A percentile compares a stretch with the other conserved stretches of the same genome.
Evolutionary conservation across 2,113 vertebrate species (phyloP).

Genomic region (Campylomormyrus tamandua): DNA sequence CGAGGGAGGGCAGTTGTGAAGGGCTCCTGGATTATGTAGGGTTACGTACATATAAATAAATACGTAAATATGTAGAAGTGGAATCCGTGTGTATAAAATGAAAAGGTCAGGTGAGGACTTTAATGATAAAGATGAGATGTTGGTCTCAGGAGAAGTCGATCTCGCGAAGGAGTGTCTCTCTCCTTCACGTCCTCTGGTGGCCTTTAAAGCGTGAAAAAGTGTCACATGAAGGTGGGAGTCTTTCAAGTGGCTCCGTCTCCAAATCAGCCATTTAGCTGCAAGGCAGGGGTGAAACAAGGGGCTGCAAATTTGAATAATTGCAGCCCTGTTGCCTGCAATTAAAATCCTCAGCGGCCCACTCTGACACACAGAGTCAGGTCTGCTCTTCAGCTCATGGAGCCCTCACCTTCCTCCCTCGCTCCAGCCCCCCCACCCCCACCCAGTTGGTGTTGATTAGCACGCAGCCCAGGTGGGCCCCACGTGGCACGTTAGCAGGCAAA

Average conservation of each 20-base stretch:
- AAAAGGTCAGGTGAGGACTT: not conserved
- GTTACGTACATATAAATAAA: not conserved
- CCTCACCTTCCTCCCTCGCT: not conserved
- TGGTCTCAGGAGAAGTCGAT: not conserved
- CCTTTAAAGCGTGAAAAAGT: not conserved
- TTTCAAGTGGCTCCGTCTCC: not conserved
- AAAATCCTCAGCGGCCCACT: constrained; percentile 5
- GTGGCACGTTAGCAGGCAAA: not conserved
- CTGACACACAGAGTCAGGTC: not conserved
- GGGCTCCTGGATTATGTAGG: not conserved
- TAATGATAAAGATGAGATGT: not conserved
- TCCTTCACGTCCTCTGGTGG: not conserved
- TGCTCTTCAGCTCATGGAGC: not conserved
- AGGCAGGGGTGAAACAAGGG: not conserved
- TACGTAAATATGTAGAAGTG: not conserved
- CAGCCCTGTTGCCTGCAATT: constrained; percentile 19
- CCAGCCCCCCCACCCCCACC: not conserved
- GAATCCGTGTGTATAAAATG: not conserved
- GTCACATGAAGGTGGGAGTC: not conserved
- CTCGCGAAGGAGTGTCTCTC: not conserved
- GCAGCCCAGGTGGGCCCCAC: not conserved
- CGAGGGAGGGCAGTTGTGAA: not conserved
- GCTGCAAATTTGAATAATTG: not conserved
- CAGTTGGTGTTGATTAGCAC: not conserved
- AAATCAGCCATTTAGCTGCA: not conserved